A percentile compares a stretch with the other conserved stretches of the same genome.
phyloP scores from a whole-genome alignment of 1,140 invertebrate species.

The Brachionus rubens region DNA sequence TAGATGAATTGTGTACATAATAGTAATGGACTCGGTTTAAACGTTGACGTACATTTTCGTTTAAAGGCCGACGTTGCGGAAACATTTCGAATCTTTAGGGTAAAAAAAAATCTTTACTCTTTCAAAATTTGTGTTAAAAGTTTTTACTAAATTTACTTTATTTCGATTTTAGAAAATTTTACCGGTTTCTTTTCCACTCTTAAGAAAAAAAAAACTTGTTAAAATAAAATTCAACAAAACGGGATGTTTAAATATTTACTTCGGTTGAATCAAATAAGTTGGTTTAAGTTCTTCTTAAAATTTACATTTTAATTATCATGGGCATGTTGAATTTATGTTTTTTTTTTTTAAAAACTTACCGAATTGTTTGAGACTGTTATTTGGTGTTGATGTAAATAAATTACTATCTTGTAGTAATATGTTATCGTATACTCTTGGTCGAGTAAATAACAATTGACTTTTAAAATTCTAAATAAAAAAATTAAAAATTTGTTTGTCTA shows the following conservation, averaged over 20 bases:
- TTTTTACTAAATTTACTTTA: constrained; percentile 6
- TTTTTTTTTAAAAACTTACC: not conserved
- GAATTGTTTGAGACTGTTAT: constrained; percentile 8
- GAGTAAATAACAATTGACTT: not conserved
- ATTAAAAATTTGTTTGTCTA: not conserved
- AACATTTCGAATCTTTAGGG: constrained; percentile 15
- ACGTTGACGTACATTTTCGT: not conserved
- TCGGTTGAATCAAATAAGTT: no score
- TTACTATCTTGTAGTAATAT: no score
- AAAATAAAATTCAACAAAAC: no score
- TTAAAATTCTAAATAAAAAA: constrained; percentile 18
- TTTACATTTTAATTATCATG: constrained; percentile 30
- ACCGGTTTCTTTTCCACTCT: not conserved
- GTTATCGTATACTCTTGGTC: no score
- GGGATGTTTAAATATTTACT: no score
- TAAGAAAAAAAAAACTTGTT: not conserved
- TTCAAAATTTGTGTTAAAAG: no score
- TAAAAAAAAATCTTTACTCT: constrained; percentile 6
- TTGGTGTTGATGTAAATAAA: constrained; percentile 11
- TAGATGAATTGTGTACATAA: not conserved
- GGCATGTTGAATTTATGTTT: not conserved
- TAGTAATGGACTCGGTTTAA: not conserved
- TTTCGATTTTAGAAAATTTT: not conserved
- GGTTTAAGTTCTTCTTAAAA: no score
- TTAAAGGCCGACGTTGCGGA: not conserved